Conservation (phyloP, 2,888 invertebrate genomes). For the Lithophane ornitopus region DNA sequence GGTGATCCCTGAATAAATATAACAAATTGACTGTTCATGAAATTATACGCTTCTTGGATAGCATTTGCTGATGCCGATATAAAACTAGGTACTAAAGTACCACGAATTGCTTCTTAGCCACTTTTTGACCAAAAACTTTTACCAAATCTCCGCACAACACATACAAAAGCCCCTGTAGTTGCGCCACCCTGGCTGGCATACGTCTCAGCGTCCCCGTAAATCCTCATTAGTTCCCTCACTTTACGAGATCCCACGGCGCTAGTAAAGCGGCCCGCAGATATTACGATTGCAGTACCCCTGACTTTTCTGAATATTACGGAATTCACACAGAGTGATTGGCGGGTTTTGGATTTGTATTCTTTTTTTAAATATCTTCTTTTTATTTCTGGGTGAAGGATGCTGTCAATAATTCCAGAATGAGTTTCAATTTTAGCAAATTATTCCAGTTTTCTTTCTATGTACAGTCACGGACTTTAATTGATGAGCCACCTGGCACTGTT, state of each 20-base stretch:
- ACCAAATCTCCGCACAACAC: neutral
- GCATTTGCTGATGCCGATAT: no score
- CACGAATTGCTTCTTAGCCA: neutral
- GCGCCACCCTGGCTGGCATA: constrained; percentile 71
- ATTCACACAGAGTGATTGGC: constrained; percentile 63
- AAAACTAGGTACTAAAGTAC: no score
- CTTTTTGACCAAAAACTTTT: neutral
- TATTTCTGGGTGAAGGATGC: constrained; percentile 2
- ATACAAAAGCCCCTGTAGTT: constrained; percentile 45
- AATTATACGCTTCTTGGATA: neutral
- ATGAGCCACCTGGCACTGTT: no score
- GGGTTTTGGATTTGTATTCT: constrained; percentile 25
- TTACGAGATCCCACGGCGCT: constrained; percentile 86
- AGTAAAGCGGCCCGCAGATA: constrained; percentile 83
- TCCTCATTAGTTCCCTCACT: constrained; percentile 87
- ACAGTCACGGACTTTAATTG: no score
- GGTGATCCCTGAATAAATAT: neutral
- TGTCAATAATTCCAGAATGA: neutral
- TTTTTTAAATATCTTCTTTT: neutral
- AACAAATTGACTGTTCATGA: neutral
- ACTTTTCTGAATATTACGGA: constrained; percentile 75
- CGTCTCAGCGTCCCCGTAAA: constrained; percentile 83
- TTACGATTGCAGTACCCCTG: constrained; percentile 86
- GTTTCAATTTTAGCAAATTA: neutral
- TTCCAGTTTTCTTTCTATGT: neutral